Evolutionary conservation across 2,113 vertebrate genomes (phyloP).

Genomic region (Sakesphorus luctuosus): DNA sequence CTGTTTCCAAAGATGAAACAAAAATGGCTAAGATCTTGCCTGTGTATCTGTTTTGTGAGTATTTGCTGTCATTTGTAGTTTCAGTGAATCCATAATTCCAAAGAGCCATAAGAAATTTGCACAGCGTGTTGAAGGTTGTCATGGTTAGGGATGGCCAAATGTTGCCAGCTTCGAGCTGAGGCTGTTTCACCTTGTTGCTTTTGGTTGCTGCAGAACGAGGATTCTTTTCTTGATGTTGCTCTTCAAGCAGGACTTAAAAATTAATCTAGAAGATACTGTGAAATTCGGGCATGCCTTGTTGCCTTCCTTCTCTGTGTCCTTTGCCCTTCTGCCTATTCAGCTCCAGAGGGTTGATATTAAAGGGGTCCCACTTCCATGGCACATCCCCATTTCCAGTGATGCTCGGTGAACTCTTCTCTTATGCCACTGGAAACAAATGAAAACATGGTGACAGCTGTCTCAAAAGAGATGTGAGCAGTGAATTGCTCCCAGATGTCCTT

Average conservation of each 20-base stretch:
- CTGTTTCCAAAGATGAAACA: background rate
- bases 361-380: background rate
- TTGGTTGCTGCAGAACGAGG: background rate
- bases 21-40: background rate
- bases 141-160: background rate
- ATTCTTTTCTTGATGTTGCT: background rate
- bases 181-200: background rate
- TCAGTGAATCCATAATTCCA: background rate
- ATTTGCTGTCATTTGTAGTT: background rate
- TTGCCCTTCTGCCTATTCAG: background rate
- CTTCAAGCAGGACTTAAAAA: background rate
- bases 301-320: background rate
- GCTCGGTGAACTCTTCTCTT: background rate
- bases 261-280: background rate
- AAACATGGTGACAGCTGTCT: background rate
- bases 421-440: background rate
- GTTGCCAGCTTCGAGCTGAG: background rate
- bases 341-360: background rate
- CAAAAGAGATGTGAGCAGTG: background rate
- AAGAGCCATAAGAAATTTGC: background rate
- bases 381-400: background rate
- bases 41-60: background rate
- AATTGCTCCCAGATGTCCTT: background rate
- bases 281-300: fast-evolving
- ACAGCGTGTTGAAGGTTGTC: background rate